Evolutionary conservation across 1,140 invertebrate genomes (phyloP), one percentile per base, ranked within the genome.

Genomic region (Lordiphosa collinella): DNA sequence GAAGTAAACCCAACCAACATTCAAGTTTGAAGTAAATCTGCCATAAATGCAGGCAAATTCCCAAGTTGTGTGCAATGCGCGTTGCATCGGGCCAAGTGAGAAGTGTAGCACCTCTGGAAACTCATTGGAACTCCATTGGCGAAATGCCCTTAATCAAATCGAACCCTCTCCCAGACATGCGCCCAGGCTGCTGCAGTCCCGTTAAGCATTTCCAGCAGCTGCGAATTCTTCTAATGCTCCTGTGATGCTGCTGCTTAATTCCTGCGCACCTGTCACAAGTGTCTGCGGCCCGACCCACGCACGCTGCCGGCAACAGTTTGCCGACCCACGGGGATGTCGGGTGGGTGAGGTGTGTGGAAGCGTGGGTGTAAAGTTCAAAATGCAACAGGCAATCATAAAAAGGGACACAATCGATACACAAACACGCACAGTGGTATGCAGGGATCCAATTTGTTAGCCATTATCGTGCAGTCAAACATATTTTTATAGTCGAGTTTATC

Each of bases 181-280:
- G 76, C 76, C 53, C 22, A 52, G 34, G 57, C 57, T 44, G 58
- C 40, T 58, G 69, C 64, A 74, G 55, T 54, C 49, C 47, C 59
- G 46, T 48, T 49, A 60, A 52, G 46, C 38, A 43, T 13, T 68
- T 65, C 63, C 66, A 68, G 49, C 29, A 46, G 36, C 29, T 40
- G 48, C 25, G 5, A 7, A 25, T 25, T 25, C 22, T 25, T 25
- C 55, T 16, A 44, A 49, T n/a, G 1, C 34, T 34, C 7, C 50
- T n/a, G 31, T 29, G 12, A 2, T 8, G 8, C n/a, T 13, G 7
- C 43, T 41, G 12, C 29, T 5, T 32, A 0, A 25, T 41, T 80
- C 41, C 72, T 82, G 76, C 18, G 55, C 56, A 72, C 76, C 76
- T 82, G 76, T 58, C 57, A 65, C 76, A 82, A 82, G 76, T 82